Evolutionary conservation across 1,140 invertebrate genomes (phyloP), one percentile per base, ranked within the genome.

Genomic region (Brachionus sp.): DNA sequence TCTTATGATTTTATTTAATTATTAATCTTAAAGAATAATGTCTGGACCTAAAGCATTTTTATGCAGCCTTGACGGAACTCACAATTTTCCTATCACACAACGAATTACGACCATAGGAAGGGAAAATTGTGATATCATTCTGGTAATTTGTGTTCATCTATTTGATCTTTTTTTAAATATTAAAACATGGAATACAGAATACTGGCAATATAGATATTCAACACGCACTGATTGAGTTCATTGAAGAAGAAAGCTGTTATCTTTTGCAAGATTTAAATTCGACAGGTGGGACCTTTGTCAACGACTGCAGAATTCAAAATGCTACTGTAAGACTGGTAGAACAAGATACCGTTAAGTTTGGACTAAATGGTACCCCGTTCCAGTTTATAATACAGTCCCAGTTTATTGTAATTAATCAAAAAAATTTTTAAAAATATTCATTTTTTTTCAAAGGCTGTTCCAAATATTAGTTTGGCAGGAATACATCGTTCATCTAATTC

Each of bases 181-280:
- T 39, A 53, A 37, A 73, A 53, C 29, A 29, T 29, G 29, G 3
- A 29, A 37, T n/a, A 68, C 73, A 84, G 83, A 68, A 35, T 39
- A 33, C 19, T 23, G 73, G 39, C 33, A 86, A 86, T 13, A 85
- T 88, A 4, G 89, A 89, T 70, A 84, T 84, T 62, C 88, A 89
- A 77, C 89, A 89, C 85, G 87, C 88, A 70, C 85, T 89, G 4
- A 86, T 89, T 33, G 88, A 89, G 84, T 89, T 86, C 85, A 86
- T 85, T 83, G 87, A 88, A 50, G 85, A 86, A 70, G 88, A 89
- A 84, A 86, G 87, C 35, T 87, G 87, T 84, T 88, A 86, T 85
- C 85, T 89, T 6, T 78, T 89, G 13, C 87, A 89, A 84, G 89
- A 89, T 84, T 84, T 89, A 29, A 89, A 89, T 84, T 86, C 88